Evolutionary conservation across 2,888 invertebrate species (phyloP).

Genomic region (Nasonia oneida): DNA sequence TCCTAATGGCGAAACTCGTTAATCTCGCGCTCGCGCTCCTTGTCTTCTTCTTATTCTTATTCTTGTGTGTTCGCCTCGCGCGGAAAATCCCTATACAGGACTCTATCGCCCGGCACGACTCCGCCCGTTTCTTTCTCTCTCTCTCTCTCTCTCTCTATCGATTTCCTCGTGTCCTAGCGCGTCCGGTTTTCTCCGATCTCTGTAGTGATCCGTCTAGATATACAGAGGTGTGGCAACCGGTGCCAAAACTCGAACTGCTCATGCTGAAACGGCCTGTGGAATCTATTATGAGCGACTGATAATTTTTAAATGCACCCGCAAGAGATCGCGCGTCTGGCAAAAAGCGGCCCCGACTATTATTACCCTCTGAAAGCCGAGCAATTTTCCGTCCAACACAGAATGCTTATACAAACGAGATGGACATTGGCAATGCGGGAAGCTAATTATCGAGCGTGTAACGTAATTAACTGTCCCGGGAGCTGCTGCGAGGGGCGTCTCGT

Average conservation of each 20-base stretch:
- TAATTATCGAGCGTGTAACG: conserved; percentile 73
- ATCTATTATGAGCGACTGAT: no score
- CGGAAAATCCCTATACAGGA: neutral
- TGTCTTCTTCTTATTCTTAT: neutral
- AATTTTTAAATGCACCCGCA: no score
- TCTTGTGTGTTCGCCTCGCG: neutral
- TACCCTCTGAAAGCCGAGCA: neutral
- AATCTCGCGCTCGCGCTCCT: conserved; percentile 37
- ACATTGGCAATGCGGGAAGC: conserved; percentile 66
- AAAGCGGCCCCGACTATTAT: no score
- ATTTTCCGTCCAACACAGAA: no score
- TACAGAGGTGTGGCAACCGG: no score
- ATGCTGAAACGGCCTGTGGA: no score
- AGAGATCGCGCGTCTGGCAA: no score
- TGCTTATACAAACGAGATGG: conserved; percentile 19
- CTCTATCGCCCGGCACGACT: conserved; percentile 18
- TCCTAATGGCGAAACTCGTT: conserved; percentile 63
- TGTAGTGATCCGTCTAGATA: no score
- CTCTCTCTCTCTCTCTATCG: neutral
- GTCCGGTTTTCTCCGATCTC: no score
- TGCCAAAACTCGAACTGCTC: no score
- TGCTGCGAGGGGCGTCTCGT: conserved; percentile 26
- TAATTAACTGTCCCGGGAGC: conserved; percentile 71
- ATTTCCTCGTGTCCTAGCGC: no score
- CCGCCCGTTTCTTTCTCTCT: neutral